phyloP scores from a whole-genome alignment of 2,113 vertebrate genomes.

The Genyomyrus donnyi region DNA sequence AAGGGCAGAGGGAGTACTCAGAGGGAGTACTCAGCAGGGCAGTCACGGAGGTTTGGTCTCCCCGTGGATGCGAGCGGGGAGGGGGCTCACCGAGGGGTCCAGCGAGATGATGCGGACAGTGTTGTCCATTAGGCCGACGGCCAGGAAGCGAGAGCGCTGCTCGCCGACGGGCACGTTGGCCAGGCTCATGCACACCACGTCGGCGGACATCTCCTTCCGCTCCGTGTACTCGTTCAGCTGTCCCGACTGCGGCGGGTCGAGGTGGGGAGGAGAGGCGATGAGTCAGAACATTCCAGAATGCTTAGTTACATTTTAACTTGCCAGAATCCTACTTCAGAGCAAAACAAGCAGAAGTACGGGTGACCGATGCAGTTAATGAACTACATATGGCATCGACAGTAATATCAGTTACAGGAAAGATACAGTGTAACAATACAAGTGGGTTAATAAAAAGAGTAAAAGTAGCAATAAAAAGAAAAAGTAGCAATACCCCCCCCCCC shows the following conservation, averaged over 20 bases:
- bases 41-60: not conserved
- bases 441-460: not conserved
- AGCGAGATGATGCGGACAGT: constrained; percentile 96
- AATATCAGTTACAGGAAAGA: not conserved
- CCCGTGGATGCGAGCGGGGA: not conserved
- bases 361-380: not conserved
- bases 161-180: constrained; percentile 94
- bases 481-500: not conserved
- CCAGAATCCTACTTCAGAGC: not conserved
- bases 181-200: constrained; percentile 96
- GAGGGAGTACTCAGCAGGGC: too few relatives aligned
- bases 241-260: constrained; percentile 67
- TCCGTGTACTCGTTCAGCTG: constrained; percentile 97
- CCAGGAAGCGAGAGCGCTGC: constrained; percentile 89
- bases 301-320: not conserved
- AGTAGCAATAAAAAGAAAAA: not conserved
- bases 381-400: not conserved
- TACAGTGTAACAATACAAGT: not conserved
- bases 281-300: not conserved
- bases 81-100: constrained; percentile 78
- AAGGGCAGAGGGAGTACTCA: not conserved
- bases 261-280: not conserved
- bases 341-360: not conserved
- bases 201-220: constrained; percentile 95
- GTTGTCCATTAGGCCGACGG: constrained; percentile 92